Base-by-base conservation (phyloP, 1,140 invertebrate species). In the Rhagoletis zephyria region DNA sequence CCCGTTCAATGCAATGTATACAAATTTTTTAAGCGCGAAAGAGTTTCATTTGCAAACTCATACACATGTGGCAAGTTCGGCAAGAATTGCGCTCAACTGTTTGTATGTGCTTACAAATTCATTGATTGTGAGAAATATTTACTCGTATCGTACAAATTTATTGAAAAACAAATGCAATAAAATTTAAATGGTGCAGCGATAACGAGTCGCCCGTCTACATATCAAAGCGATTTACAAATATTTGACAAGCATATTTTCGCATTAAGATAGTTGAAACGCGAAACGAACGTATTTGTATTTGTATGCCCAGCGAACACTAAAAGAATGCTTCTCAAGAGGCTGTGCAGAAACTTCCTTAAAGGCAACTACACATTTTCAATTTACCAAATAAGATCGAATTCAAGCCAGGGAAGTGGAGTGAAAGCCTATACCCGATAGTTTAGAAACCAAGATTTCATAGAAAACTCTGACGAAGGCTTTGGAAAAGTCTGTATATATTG, bases 181-280 rank as follows among this genome's bases (percentile, higher is more conserved):
- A 85, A 42, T 42, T 61, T 30, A 40, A 85, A 16, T 19, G 51
- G 51, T 7, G 60, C 30, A 61, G 85, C 85, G 85, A 85, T 85
- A 85, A 85, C 85, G 60, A 61, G 5, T 60, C 59, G 59, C 85
- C 59, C 14, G 40, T 42, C 12, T 1, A 61, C 40, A 63, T 85
- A 30, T 85, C 85, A 61, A 85, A 61, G 59, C 85, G 19, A 85
- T 85, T 85, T 42, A 85, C 30, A 85, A 85, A 85, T 85, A 85
- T 16, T 63, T 85, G 59, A 85, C 85, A 85, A 85, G 85, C 85
- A 63, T 63, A 85, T 61, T 85, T 85, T 85, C 59, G 63, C 14
- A 63, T 63, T 42, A 63, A 85, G 60, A 85, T 61, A 85, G 30
- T 30, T 5, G 40, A 30, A 30, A 30, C 30, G 19, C 67, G 19